A percentile compares a stretch with the other conserved stretches of the same genome.
These are phyloP conservation scores for Macaria notata DNA, from an alignment of 2,888 invertebrate species.

Conservation along the genomic window DNA sequence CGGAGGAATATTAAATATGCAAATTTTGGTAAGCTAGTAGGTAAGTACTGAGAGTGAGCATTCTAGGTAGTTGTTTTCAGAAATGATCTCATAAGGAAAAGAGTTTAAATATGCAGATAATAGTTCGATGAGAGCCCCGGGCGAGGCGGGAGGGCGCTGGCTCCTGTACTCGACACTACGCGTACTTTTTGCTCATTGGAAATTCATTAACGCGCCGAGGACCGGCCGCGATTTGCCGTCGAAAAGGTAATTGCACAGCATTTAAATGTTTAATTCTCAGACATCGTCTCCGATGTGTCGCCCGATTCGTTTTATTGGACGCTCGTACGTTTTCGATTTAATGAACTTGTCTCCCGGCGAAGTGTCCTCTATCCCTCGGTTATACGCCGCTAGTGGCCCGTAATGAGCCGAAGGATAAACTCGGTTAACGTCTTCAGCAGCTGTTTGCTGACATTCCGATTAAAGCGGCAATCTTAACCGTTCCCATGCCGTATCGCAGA, in stretches of 20 bases:
- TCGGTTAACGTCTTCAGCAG: constrained; percentile 47
- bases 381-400: constrained; percentile 42
- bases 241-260: constrained; percentile 63
- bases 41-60: no score
- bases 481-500: constrained; percentile 30
- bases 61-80: not conserved
- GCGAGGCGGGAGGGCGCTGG: constrained; percentile 4
- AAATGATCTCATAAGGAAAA: constrained; percentile 2
- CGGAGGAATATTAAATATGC: no score
- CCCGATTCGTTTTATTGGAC: constrained; percentile 56
- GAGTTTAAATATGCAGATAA: constrained; percentile 2
- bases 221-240: constrained; percentile 61
- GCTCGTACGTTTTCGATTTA: constrained; percentile 50
- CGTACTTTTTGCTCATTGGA: constrained; percentile 58
- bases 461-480: constrained; percentile 40
- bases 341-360: constrained; percentile 54
- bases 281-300: constrained; percentile 52
- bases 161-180: constrained; percentile 15
- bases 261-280: constrained; percentile 65
- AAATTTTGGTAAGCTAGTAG: not conserved
- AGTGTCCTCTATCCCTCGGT: constrained; percentile 36
- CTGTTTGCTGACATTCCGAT: constrained; percentile 45
- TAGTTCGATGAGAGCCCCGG: constrained; percentile 6
- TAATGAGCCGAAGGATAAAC: constrained; percentile 49
- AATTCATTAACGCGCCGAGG: constrained; percentile 58